phyloP scores from a whole-genome alignment of 2,113 vertebrate species.

The Haemorhous mexicanus region DNA sequence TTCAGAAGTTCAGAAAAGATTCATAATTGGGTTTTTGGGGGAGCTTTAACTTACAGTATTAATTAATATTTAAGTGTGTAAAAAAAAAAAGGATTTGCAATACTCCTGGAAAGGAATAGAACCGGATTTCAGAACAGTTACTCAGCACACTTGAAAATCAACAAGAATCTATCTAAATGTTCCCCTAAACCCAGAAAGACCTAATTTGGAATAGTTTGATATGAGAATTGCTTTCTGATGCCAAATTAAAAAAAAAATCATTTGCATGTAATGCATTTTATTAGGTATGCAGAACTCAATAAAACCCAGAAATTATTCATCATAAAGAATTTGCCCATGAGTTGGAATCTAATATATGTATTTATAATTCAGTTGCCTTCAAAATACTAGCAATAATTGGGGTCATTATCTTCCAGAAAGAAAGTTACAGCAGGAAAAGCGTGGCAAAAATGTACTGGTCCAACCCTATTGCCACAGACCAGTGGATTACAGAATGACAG shows the following conservation, averaged over 20 bases:
- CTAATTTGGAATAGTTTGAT: neutral
- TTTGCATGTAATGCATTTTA: neutral
- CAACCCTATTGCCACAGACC: fast-evolving
- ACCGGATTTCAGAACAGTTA: neutral
- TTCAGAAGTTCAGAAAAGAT: neutral
- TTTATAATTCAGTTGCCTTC: neutral
- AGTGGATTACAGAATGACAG: neutral
- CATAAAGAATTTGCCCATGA: neutral
- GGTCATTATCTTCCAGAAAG: neutral
- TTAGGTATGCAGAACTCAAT: neutral
- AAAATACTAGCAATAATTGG: neutral
- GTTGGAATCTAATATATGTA: neutral
- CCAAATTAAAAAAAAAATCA: neutral
- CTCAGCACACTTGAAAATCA: neutral
- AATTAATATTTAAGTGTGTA: neutral
- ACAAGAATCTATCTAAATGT: neutral
- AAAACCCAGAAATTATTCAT: neutral
- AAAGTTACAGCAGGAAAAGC: neutral
- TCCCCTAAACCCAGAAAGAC: neutral
- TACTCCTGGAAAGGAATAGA: neutral
- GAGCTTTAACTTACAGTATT: neutral
- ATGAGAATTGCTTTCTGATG: neutral
- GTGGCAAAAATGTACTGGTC: neutral
- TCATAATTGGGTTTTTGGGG: neutral
- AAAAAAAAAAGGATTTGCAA: neutral